Evolutionary conservation across 92 coral and sea anemone genomes (phyloP).

Genomic region (Actinostola sp.): DNA sequence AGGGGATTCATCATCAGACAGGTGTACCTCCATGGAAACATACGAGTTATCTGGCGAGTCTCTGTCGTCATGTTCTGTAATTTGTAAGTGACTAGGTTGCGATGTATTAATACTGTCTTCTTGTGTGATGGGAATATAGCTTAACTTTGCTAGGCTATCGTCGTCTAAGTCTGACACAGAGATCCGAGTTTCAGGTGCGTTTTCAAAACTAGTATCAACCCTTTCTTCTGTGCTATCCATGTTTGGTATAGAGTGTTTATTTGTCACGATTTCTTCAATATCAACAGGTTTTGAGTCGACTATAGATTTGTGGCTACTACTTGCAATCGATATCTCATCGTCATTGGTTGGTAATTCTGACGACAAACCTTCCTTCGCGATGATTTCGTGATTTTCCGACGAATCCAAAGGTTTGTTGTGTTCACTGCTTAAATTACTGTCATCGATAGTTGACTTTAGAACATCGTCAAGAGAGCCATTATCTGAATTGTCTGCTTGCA

Average conservation of each 20-base stretch:
- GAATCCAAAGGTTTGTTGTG: constrained; percentile 12
- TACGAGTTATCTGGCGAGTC: not conserved
- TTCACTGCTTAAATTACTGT: no score
- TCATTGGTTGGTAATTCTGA: not conserved
- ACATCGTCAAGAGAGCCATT: no score
- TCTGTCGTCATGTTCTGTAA: not conserved
- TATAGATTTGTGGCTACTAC: constrained; percentile 25
- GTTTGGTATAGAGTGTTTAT: not conserved
- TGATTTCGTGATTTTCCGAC: not conserved
- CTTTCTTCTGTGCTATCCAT: not conserved
- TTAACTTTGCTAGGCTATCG: not conserved
- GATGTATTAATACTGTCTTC: not conserved
- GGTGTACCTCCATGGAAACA: constrained; percentile 13
- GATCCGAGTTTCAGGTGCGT: not conserved
- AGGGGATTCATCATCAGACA: constrained; percentile 7
- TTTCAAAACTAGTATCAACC: not conserved
- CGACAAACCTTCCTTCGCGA: not conserved
- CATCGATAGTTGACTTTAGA: not conserved
- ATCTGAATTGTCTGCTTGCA: no score
- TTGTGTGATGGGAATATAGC: not conserved
- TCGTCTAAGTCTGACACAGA: constrained; percentile 1
- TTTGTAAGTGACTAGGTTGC: not conserved
- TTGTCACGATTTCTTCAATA: not conserved
- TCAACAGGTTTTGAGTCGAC: constrained; percentile 2
- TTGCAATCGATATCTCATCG: constrained; percentile 19